Evolutionary conservation across 2,113 vertebrate species (phyloP).

Genomic region (Pluvianellus socialis): DNA sequence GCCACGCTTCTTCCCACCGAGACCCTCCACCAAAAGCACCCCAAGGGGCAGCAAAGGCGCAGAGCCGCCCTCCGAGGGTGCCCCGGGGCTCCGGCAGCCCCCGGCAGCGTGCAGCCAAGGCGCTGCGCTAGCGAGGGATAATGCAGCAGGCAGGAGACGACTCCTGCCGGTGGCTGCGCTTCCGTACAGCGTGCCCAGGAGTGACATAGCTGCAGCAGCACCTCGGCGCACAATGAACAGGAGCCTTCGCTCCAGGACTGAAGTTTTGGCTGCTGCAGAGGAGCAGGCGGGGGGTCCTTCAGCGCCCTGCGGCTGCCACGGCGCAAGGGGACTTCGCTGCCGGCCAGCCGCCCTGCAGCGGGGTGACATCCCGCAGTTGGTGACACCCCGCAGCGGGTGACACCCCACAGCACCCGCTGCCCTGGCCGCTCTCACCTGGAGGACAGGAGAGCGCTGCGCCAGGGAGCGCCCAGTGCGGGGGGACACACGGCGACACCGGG

Average conservation of each 20-base stretch:
- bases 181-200: not conserved
- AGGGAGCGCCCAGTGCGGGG: not conserved
- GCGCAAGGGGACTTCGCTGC: not conserved
- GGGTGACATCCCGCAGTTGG: not conserved
- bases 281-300: not conserved
- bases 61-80: not conserved
- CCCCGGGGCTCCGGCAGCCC: not conserved
- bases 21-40: not conserved
- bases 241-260: not conserved
- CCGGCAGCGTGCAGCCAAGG: not conserved
- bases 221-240: not conserved
- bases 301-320: not conserved
- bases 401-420: not conserved
- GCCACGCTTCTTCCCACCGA: not conserved
- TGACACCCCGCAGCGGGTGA: not conserved
- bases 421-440: not conserved
- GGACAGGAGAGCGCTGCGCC: not conserved
- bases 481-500: not conserved
- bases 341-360: not conserved
- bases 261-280: slow-evolving; percentile 50
- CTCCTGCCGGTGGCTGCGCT: slow-evolving; percentile 25
- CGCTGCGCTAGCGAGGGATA: not conserved
- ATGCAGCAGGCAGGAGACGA: slow-evolving; percentile 50
- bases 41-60: not conserved
- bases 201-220: slow-evolving; percentile 28